Conservation (phyloP, 2,888 invertebrate genomes). For the Helobdella robusta region DNA sequence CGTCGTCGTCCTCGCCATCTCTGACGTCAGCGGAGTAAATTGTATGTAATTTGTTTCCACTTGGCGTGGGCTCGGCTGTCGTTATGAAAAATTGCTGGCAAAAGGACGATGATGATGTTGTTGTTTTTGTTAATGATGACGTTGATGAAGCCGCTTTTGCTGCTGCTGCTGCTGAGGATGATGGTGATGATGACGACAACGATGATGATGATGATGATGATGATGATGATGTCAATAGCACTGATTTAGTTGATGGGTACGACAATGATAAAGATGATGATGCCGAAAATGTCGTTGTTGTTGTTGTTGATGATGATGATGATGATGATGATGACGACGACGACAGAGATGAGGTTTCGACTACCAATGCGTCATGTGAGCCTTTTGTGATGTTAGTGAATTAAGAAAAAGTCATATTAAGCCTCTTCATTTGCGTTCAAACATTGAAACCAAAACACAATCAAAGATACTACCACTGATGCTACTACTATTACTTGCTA, state of each 20-base stretch:
- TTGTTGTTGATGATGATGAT: background rate
- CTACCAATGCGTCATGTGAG: background rate
- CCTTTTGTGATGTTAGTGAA: background rate
- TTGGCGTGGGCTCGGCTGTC: too few relatives aligned
- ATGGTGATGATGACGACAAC: conserved; percentile 13
- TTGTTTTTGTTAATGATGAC: too few relatives aligned
- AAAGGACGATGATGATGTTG: too few relatives aligned
- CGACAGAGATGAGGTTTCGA: background rate
- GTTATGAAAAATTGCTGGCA: too few relatives aligned
- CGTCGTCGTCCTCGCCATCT: background rate
- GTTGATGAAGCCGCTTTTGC: background rate
- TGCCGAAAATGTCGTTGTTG: background rate
- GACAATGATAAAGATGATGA: background rate
- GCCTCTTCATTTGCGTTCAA: too few relatives aligned
- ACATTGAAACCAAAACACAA: too few relatives aligned
- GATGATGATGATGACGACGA: background rate
- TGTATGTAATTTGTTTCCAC: too few relatives aligned
- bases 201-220: conserved; percentile 15
- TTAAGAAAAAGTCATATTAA: too few relatives aligned
- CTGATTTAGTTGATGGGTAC: background rate
- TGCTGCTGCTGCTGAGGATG: background rate
- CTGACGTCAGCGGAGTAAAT: too few relatives aligned
- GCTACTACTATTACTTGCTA: too few relatives aligned
- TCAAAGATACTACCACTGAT: too few relatives aligned
- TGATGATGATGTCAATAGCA: background rate